Evolutionary conservation across 2,113 vertebrate species (phyloP).

Genomic region (Scomber japonicus): DNA sequence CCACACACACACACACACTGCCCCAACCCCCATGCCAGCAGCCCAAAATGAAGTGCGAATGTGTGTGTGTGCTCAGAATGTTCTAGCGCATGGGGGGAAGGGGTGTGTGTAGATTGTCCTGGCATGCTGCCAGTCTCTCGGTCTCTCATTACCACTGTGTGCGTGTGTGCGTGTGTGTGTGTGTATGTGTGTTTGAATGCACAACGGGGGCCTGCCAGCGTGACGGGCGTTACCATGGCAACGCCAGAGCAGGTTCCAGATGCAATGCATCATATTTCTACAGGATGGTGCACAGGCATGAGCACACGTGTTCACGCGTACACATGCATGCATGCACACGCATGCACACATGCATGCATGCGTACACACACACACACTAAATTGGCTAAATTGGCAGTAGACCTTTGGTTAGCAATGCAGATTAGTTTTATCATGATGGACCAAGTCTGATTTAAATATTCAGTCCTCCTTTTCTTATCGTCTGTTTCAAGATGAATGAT

Average conservation of each 20-base stretch:
- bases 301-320: neutral
- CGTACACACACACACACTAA: slow-evolving; percentile 24
- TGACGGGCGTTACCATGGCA: slow-evolving; percentile 81
- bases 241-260: slow-evolving; percentile 74
- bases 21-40: slow-evolving; percentile 57
- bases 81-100: slow-evolving; percentile 57
- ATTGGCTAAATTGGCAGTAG: slow-evolving; percentile 69
- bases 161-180: slow-evolving; percentile 31
- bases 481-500: slow-evolving; percentile 45
- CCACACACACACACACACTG: slow-evolving; percentile 17
- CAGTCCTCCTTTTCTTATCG: slow-evolving; percentile 67
- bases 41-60: slow-evolving; percentile 13
- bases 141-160: slow-evolving; percentile 79
- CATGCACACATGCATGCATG: slow-evolving; percentile 20
- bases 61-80: slow-evolving; percentile 62
- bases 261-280: slow-evolving; percentile 78
- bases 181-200: slow-evolving; percentile 24
- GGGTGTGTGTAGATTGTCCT: slow-evolving; percentile 64
- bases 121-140: slow-evolving; percentile 82
- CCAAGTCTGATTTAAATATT: slow-evolving; percentile 85
- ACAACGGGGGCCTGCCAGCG: slow-evolving; percentile 49
- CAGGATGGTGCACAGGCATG: slow-evolving; percentile 49
- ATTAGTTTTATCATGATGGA: slow-evolving; percentile 81
- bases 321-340: slow-evolving; percentile 11
- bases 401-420: slow-evolving; percentile 77